Conservation (phyloP, 2,888 invertebrate genomes). For the Trissolcus japonicus region DNA sequence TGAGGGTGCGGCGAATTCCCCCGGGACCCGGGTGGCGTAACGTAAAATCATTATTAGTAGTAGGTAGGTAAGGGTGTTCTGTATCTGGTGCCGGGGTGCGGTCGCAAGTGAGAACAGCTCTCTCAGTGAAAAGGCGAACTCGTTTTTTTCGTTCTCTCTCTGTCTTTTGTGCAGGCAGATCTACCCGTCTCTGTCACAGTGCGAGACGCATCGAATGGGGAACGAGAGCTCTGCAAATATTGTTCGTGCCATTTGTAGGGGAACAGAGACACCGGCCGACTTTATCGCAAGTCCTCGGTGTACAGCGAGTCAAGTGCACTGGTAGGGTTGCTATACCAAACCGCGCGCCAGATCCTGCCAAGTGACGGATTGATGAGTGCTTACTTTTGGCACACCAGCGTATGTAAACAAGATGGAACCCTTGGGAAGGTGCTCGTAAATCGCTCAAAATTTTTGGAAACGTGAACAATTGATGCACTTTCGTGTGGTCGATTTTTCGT, state of each 20-base stretch:
- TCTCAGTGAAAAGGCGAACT: slow-evolving; percentile 19
- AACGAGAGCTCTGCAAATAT: slow-evolving; percentile 76
- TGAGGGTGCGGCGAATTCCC: slow-evolving; percentile 76
- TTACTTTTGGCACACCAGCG: slow-evolving; percentile 43
- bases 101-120: slow-evolving; percentile 51
- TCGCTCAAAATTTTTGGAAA: no score
- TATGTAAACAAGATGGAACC: slow-evolving; percentile 1
- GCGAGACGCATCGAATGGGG: slow-evolving; percentile 53
- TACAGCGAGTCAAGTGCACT: slow-evolving; percentile 68
- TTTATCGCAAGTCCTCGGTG: slow-evolving; percentile 60
- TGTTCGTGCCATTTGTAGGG: slow-evolving; percentile 67
- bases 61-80: slow-evolving; percentile 63
- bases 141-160: no score
- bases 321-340: slow-evolving; percentile 45
- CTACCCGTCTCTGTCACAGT: no score
- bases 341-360: slow-evolving; percentile 46
- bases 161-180: no score
- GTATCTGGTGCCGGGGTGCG: slow-evolving; percentile 62
- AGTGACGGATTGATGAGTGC: slow-evolving; percentile 58
- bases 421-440: background rate
- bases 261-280: slow-evolving; percentile 50
- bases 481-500: no score
- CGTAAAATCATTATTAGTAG: slow-evolving; percentile 76
- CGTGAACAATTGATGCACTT: no score
- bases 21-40: slow-evolving; percentile 75